phyloP scores from a whole-genome alignment of 1,140 invertebrate species.

The Lepidurus packardi region DNA sequence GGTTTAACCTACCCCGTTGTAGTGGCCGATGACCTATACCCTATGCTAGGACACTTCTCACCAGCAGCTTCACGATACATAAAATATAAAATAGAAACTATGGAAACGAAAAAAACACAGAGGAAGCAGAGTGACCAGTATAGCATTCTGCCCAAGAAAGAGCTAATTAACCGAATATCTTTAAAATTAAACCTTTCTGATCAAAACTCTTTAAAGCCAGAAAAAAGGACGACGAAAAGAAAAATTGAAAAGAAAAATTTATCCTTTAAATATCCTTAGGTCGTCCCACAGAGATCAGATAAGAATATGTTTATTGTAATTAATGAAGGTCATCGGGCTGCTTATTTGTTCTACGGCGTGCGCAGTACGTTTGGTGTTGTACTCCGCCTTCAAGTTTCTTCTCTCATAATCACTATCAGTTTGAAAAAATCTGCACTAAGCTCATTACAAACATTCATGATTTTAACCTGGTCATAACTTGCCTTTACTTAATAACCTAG shows the following conservation, averaged over 20 bases:
- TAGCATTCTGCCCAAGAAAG: background rate
- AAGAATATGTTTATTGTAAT: background rate
- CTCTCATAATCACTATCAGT: background rate
- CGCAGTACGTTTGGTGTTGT: background rate
- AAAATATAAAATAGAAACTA: too few species aligned
- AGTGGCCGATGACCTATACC: background rate
- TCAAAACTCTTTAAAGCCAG: background rate
- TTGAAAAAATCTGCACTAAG: background rate
- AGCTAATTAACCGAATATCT: background rate
- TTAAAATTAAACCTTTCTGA: background rate
- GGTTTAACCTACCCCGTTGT: background rate
- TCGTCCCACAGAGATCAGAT: background rate
- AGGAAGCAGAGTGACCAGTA: too few species aligned
- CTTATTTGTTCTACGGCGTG: background rate
- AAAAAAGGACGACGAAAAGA: background rate
- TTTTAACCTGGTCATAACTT: background rate
- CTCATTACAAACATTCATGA: background rate
- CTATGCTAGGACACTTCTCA: background rate
- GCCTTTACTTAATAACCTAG: background rate
- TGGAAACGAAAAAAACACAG: too few species aligned
- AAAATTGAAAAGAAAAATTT: background rate
- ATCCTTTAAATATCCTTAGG: background rate
- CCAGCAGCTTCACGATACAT: too few species aligned
- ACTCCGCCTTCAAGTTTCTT: background rate
- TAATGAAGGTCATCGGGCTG: background rate